These are phyloP conservation scores for Hipparchia sbordonii DNA, from an alignment of 2,888 invertebrate genomes.

Conservation along the genomic window DNA sequence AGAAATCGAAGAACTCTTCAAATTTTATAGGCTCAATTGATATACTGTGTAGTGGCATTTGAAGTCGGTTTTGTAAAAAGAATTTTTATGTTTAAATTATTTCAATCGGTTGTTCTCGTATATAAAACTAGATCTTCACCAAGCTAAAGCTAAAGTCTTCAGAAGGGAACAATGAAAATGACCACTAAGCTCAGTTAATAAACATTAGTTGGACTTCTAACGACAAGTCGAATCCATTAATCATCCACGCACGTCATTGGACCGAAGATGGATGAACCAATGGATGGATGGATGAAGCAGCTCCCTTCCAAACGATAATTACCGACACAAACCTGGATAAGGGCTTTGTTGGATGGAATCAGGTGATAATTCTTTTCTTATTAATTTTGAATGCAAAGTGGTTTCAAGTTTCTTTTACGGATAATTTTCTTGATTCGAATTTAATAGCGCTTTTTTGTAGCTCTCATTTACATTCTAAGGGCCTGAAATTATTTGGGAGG, in stretches of 20 bases:
- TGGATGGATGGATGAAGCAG: slow-evolving; percentile 44
- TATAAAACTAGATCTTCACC: neutral
- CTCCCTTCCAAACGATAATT: slow-evolving; percentile 45
- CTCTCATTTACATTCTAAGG: neutral
- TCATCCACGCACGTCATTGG: slow-evolving; percentile 57
- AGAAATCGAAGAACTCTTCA: no score
- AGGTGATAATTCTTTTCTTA: slow-evolving; percentile 48
- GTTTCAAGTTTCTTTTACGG: slow-evolving; percentile 25
- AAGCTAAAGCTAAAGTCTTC: slow-evolving; percentile 1
- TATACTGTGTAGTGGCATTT: no score
- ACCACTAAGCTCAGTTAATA: slow-evolving; percentile 33
- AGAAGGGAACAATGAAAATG: slow-evolving; percentile 31
- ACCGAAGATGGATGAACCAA: slow-evolving; percentile 48
- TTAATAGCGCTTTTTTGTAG: slow-evolving; percentile 4
- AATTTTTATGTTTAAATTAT: no score
- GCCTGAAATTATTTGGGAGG: neutral
- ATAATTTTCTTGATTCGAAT: slow-evolving; percentile 30
- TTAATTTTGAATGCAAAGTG: slow-evolving; percentile 39
- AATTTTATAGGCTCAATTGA: no score
- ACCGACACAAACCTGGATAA: slow-evolving; percentile 42
- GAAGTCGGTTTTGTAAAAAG: no score
- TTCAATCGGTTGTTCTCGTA: no score
- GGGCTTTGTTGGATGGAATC: slow-evolving; percentile 46
- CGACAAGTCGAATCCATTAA: slow-evolving; percentile 54
- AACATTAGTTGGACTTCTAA: slow-evolving; percentile 49